A percentile compares a stretch with the other conserved stretches of the same genome.
These are phyloP conservation scores for Micronycteris hirsuta DNA, from an alignment of 2,113 vertebrate genomes.

Conservation along the genomic window DNA sequence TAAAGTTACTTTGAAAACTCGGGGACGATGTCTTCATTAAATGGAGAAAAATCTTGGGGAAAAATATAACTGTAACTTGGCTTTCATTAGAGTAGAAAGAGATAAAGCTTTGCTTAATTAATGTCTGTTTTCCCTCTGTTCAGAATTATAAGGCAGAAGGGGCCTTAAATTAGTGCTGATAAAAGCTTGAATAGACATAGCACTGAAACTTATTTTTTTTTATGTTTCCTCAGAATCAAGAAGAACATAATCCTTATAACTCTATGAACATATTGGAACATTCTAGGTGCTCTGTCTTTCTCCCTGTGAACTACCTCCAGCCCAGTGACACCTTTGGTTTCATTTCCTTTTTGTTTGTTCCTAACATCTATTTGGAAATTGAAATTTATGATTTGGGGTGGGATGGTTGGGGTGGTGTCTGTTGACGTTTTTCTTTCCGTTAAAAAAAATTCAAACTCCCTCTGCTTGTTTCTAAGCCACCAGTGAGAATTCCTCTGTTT, in stretches of 20 bases:
- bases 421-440: neutral
- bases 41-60: constrained; percentile 80
- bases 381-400: neutral
- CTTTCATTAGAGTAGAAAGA: constrained; percentile 84
- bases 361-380: neutral
- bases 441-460: neutral
- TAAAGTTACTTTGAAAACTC: constrained; percentile 88
- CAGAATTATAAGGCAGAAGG: constrained; percentile 69
- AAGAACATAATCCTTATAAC: neutral
- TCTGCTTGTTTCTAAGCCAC: neutral
- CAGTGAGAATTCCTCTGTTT: neutral
- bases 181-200: constrained; percentile 70
- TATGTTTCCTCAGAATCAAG: neutral
- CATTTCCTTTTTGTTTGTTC: neutral
- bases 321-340: neutral
- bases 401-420: rapidly evolving
- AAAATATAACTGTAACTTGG: constrained; percentile 82
- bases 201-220: constrained; percentile 61
- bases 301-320: neutral
- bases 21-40: constrained; percentile 87
- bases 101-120: constrained; percentile 85
- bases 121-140: constrained; percentile 82
- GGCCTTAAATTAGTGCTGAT: constrained; percentile 78
- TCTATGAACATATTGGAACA: neutral
- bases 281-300: neutral